Percentiles rank a stretch among this genome's conserved stretches.
phyloP scores from a whole-genome alignment of 1,140 invertebrate genomes.

The Heliconius melpomene region DNA sequence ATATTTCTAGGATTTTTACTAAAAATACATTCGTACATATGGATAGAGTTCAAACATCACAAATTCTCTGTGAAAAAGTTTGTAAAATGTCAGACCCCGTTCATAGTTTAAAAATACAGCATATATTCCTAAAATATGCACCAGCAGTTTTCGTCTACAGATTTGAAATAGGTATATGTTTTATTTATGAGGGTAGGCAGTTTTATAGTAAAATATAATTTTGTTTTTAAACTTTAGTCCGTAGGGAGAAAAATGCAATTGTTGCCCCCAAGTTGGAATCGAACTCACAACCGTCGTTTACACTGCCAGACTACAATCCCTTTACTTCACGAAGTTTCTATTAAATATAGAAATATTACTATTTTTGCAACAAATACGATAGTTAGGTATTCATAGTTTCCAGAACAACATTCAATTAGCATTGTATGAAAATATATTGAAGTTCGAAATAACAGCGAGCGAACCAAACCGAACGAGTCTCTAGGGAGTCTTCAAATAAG shows the following conservation, averaged over 20 bases:
- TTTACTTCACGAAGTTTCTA: too few species aligned
- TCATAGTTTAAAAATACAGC: neutral
- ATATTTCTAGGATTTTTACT: neutral
- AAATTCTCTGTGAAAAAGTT: neutral
- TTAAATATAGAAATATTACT: too few species aligned
- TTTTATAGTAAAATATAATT: too few species aligned
- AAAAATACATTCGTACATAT: too few species aligned
- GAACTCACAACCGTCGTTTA: too few species aligned
- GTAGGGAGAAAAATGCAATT: too few species aligned
- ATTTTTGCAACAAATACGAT: neutral
- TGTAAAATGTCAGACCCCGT: neutral
- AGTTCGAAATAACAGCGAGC: constrained; percentile 18
- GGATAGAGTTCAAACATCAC: neutral
- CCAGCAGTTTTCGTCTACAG: too few species aligned
- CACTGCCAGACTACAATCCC: too few species aligned
- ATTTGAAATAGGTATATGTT: too few species aligned
- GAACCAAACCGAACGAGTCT: constrained; percentile 16
- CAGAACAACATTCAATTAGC: constrained; percentile 8
- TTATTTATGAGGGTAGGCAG: too few species aligned
- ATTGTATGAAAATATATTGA: constrained; percentile 11
- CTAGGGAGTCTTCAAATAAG: constrained; percentile 15
- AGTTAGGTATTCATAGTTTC: neutral
- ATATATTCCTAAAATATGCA: neutral
- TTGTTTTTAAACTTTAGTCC: too few species aligned
- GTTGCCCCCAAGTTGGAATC: too few species aligned